phyloP scores from a whole-genome alignment of 2,113 vertebrate species.

The Rhegmatorhina hoffmannsi region DNA sequence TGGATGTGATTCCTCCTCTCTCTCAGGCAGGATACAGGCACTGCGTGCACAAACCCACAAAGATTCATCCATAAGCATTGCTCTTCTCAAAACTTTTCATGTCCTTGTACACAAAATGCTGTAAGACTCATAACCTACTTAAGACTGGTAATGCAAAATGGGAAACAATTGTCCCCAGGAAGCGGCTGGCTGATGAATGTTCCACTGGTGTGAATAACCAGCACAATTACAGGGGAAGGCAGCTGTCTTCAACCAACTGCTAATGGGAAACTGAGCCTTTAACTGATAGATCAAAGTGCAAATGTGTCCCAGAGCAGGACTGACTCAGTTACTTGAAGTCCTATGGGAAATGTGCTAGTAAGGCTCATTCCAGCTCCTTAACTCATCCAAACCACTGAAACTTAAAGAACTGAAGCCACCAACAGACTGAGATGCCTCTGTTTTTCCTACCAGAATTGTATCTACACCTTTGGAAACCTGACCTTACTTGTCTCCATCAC shows the following conservation, averaged over 20 bases:
- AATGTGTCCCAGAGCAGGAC: background rate
- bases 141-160: background rate
- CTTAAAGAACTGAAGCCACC: background rate
- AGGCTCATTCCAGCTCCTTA: constrained; percentile 11
- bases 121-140: background rate
- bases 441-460: background rate
- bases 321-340: constrained; percentile 13
- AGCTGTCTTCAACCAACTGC: background rate
- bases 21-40: background rate
- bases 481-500: background rate
- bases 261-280: constrained; percentile 4
- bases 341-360: background rate
- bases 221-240: constrained; percentile 42
- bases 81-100: background rate
- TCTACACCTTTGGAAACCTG: background rate
- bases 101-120: background rate
- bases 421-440: background rate
- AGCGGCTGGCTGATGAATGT: background rate
- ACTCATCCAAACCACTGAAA: constrained; percentile 10
- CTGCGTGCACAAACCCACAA: background rate
- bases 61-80: background rate
- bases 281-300: constrained; percentile 49
- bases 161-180: constrained; percentile 14
- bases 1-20: background rate
- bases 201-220: constrained; percentile 35